Conservation (phyloP, 1,140 invertebrate genomes). For the Apis laboriosa region DNA sequence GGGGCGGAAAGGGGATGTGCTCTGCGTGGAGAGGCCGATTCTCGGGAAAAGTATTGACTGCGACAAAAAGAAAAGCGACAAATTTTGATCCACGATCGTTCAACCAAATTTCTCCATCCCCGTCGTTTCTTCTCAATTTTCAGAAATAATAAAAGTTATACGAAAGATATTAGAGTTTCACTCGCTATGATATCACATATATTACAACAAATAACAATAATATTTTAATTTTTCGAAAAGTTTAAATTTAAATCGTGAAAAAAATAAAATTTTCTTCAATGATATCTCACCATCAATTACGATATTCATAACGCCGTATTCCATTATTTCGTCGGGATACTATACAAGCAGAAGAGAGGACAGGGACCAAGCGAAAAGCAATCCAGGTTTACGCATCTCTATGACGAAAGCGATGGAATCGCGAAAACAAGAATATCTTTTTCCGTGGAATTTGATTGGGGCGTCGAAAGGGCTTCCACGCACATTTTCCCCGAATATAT, state of each 20-base stretch:
- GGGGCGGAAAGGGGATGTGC: slow-evolving; percentile 63
- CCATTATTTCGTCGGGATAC: too few species aligned
- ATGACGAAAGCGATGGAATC: slow-evolving; percentile 19
- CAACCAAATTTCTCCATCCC: background rate
- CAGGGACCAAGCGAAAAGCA: background rate
- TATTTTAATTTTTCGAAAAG: background rate
- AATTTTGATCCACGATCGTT: background rate
- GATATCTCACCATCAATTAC: too few species aligned
- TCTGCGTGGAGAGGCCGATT: slow-evolving; percentile 57
- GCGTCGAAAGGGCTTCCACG: slow-evolving; percentile 29
- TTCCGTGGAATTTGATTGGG: slow-evolving; percentile 34
- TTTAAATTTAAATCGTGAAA: background rate
- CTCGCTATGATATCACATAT: too few species aligned
- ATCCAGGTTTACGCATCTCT: background rate
- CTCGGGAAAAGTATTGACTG: slow-evolving; percentile 61
- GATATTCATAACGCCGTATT: background rate
- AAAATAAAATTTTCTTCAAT: background rate
- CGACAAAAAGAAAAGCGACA: slow-evolving; percentile 21
- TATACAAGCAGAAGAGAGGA: background rate
- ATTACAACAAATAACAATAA: background rate
- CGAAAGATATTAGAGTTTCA: too few species aligned
- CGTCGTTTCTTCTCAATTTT: background rate
- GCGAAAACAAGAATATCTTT: slow-evolving; percentile 36
- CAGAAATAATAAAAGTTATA: too few species aligned
- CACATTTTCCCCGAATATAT: slow-evolving; percentile 43